A percentile compares a stretch with the other conserved stretches of the same genome.
Conservation (phyloP, 2,113 vertebrate genomes). For the Mus pahari region DNA sequence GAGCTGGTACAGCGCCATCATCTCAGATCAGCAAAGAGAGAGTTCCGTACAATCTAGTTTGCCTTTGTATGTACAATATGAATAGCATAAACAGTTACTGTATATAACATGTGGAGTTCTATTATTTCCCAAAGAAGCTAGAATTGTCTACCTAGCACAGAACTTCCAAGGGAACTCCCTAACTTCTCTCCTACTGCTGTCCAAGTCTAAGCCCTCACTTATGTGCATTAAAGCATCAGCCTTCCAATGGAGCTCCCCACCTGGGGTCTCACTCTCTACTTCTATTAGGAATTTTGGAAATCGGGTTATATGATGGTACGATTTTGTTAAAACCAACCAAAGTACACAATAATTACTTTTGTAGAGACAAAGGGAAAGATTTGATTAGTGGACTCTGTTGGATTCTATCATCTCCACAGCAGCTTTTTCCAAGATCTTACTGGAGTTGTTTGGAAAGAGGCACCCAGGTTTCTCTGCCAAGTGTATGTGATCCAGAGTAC, state of each 20-base stretch:
- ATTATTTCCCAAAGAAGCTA: neutral
- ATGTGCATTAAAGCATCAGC: too few species aligned
- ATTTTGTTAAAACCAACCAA: neutral
- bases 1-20: neutral
- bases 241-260: neutral
- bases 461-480: too few species aligned
- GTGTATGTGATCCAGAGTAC: fast-evolving
- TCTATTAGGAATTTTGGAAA: neutral
- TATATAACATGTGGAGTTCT: neutral
- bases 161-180: neutral
- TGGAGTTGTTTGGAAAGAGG: neutral
- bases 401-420: neutral
- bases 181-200: neutral
- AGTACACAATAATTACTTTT: neutral
- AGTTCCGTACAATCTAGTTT: neutral
- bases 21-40: neutral
- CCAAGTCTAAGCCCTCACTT: neutral
- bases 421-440: neutral
- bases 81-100: neutral
- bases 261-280: neutral
- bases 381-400: neutral
- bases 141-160: neutral
- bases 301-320: neutral
- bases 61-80: neutral
- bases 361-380: neutral